Percentiles rank a stretch among this genome's conserved stretches.
phyloP scores from a whole-genome alignment of 2,113 vertebrate species.

The Ochotona princeps region DNA sequence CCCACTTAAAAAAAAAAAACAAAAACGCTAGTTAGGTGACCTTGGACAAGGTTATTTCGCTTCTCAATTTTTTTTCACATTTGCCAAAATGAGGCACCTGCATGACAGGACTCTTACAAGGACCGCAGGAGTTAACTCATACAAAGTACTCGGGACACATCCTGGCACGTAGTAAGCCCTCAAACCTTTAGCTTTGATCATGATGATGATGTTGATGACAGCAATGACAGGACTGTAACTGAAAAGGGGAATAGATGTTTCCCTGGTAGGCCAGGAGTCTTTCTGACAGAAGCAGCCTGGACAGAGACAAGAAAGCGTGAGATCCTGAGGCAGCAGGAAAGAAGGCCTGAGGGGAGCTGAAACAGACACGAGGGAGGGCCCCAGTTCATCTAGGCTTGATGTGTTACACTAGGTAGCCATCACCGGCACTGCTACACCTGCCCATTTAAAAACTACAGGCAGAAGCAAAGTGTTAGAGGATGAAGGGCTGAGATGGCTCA shows the following conservation, averaged over 20 bases:
- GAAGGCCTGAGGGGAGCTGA: neutral
- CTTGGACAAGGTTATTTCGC: neutral
- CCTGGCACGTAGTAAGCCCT: neutral
- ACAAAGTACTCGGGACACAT: no score
- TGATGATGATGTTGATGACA: neutral
- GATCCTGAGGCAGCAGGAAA: neutral
- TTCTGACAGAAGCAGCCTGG: neutral
- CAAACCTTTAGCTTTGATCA: neutral
- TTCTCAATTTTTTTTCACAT: neutral
- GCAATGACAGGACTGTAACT: neutral
- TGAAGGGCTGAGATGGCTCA: neutral
- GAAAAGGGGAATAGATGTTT: neutral
- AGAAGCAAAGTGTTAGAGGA: neutral
- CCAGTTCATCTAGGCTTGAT: neutral
- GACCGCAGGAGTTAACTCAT: neutral
- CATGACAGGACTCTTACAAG: neutral
- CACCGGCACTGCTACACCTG: neutral
- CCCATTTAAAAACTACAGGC: neutral
- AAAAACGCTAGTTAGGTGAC: neutral
- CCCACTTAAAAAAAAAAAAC: neutral
- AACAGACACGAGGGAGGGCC: neutral
- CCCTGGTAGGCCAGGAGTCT: neutral
- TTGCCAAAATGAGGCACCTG: neutral
- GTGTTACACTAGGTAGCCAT: neutral
- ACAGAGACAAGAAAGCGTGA: neutral